These are phyloP conservation scores for Metellina segmentata DNA, from an alignment of 2,888 invertebrate species.

Conservation along the genomic window DNA sequence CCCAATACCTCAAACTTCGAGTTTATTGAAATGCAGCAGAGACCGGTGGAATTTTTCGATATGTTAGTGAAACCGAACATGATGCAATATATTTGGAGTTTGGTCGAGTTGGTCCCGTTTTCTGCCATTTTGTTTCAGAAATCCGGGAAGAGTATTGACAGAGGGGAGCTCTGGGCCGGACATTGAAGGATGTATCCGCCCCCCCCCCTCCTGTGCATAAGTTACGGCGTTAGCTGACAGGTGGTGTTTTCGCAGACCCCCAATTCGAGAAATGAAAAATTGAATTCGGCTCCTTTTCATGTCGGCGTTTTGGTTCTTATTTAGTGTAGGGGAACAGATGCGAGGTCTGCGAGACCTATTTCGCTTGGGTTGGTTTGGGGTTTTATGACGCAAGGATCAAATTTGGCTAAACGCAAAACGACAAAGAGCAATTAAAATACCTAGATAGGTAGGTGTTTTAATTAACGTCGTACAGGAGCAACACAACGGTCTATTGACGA, in stretches of 20 bases:
- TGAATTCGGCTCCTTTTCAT: conserved; percentile 19
- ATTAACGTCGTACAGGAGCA: too few species aligned
- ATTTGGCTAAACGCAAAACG: too few species aligned
- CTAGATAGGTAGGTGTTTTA: too few species aligned
- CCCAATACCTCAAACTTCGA: not conserved
- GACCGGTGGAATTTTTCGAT: not conserved
- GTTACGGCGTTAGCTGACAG: conserved; percentile 46
- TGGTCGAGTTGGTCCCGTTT: not conserved
- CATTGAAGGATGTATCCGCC: conserved; percentile 35
- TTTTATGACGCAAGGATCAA: too few species aligned
- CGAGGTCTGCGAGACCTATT: not conserved
- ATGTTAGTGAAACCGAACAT: not conserved
- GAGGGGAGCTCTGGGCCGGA: not conserved
- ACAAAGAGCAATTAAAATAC: too few species aligned
- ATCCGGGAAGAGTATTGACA: conserved; percentile 30
- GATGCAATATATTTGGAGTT: not conserved
- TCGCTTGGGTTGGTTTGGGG: not conserved
- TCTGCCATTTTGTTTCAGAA: conserved; percentile 20
- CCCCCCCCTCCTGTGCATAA: conserved; percentile 30
- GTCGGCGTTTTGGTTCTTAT: not conserved
- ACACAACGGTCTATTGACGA: too few species aligned
- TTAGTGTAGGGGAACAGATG: not conserved
- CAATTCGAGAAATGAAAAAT: conserved; percentile 46
- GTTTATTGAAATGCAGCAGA: not conserved
- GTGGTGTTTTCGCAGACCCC: conserved; percentile 13